Base-by-base conservation (phyloP, 37 sponge, comb jelly and placozoan genomes). In the Amphimedon queenslandica region DNA sequence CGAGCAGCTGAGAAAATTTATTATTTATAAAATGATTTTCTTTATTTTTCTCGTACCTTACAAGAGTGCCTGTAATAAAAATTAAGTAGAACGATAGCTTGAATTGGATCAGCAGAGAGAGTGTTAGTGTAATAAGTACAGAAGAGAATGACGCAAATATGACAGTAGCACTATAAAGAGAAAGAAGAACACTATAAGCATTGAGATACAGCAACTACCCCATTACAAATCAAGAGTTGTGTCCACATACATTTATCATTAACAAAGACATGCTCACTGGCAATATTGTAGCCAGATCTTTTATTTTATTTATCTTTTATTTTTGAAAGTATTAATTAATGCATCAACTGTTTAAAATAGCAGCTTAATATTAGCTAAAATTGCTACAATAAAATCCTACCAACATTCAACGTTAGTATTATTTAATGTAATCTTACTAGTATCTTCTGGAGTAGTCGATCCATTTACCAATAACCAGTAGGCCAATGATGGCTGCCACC, bases 391-490 rank as follows among this genome's bases (percentile, higher is more conserved):
- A n/a, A n/a, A n/a, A n/a, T n/a, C n/a, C n/a, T 47, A 47, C 53
- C 8, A 18, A 47, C 53, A 47, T 47, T 18, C 53, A 47, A 47
- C 53, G 53, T 47, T 18, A 8, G 13, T 47, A 47, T 13, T 18
- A 18, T 18, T 47, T 18, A 18, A 13, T 47, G 13, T 21, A 25
- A 37, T 35, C 70, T 41, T 42, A 69, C 70, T 69, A 37, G 70
- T 30, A 69, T 25, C 16, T 69, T 42, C 39, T 69, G 29, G 70
- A 11, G 47, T 35, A 39, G 29, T 69, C 70, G 18, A 69, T 1
- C 70, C 70, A 69, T 39, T 36, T 34, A 20, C 76, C 75, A 37
- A 32, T 36, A 0, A 68, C 34, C 28, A 82, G 38, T 42, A 82
- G 25, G 13, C 69, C 70, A 29, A 82, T 6, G 1, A 82, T 74